Evolutionary conservation across 2,113 vertebrate species (phyloP).

Genomic region (Takifugu flavidus): DNA sequence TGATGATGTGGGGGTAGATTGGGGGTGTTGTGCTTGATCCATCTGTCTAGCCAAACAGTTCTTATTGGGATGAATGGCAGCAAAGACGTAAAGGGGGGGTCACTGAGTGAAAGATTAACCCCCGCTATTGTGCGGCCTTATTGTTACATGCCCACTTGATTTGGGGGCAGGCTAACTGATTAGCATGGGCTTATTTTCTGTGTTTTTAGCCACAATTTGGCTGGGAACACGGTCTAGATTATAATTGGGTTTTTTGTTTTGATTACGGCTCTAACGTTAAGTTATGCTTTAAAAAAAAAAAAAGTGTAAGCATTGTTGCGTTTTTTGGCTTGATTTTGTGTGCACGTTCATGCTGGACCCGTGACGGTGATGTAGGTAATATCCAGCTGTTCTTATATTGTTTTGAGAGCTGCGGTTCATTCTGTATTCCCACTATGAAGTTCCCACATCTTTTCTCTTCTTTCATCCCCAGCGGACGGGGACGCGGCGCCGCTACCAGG

Average conservation of each 20-base stretch:
- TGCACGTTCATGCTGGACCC: not conserved
- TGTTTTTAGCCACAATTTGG: not conserved
- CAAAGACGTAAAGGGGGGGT: conserved; percentile 11
- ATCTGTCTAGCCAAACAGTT: conserved; percentile 62
- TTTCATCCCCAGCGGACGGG: conserved; percentile 82
- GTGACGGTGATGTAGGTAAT: too few relatives aligned
- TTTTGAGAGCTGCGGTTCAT: not conserved
- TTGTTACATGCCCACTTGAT: conserved; percentile 44
- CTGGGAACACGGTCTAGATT: not conserved
- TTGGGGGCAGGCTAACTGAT: conserved; percentile 22
- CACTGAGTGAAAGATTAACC: conserved; percentile 60
- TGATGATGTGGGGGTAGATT: conserved; percentile 22
- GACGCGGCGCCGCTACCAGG: conserved; percentile 90
- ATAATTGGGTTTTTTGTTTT: not conserved
- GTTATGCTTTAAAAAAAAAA: not conserved
- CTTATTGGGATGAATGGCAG: conserved; percentile 36
- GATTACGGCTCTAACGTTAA: not conserved
- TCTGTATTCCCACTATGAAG: not conserved
- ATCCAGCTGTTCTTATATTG: not conserved
- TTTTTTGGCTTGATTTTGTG: not conserved
- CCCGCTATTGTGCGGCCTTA: conserved; percentile 42
- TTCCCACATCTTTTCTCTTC: not conserved
- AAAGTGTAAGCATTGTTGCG: not conserved
- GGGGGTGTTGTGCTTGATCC: conserved; percentile 50
- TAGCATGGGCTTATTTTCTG: conserved; percentile 17